Base-by-base conservation (phyloP, 2,797 vertebrate species). In the Premnoplex brunnescens region DNA sequence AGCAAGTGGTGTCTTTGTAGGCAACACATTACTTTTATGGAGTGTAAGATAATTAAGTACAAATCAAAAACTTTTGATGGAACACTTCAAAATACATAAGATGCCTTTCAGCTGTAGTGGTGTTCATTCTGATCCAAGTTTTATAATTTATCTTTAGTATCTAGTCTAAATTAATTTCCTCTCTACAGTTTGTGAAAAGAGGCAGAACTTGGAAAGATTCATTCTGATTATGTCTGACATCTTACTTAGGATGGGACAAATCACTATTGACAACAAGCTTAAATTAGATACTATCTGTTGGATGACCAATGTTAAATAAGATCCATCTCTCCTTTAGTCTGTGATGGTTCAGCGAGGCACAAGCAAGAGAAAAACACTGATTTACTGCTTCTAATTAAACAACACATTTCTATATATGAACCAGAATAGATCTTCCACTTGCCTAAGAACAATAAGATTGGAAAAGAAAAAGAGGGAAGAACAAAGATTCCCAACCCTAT, bases 221-320 rank as follows among this genome's bases (percentile, higher is more conserved):
- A 85, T 63, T 48, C 48, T 93, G 81, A 94, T 94, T 91, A 71
- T 73, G 59, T 64, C 56, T 85, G 78, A 82, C 89, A 67, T 88
- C 41, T 96, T 80, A 41, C 68, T 80, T 59, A 34, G 36, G 75
- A 89, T 89, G 12, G 68, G 48, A 87, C 37, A 92, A 91, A 95
- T 85, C 56, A 71, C 41, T 93, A 85, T 79, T 58, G 91, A 85
- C 89, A 89, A 34, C 37, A 52, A 76, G 23, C 41, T 91, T 91
- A 92, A 95, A 95, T 94, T 88, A 91, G 68, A n/a, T 91, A 20
- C 71, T 87, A 16, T 89, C 67, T 69, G 3, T 76, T 77, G 26
- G 81, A 59, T 82, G 78, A 82, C 55, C 71, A 76, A 4, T 46
- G n/a, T 59, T 94, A 89, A 85, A 93, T 67, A 52, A 87, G 59